These are phyloP conservation scores for Pluvialis apricaria DNA, from an alignment of 2,113 vertebrate species.

Conservation along the genomic window DNA sequence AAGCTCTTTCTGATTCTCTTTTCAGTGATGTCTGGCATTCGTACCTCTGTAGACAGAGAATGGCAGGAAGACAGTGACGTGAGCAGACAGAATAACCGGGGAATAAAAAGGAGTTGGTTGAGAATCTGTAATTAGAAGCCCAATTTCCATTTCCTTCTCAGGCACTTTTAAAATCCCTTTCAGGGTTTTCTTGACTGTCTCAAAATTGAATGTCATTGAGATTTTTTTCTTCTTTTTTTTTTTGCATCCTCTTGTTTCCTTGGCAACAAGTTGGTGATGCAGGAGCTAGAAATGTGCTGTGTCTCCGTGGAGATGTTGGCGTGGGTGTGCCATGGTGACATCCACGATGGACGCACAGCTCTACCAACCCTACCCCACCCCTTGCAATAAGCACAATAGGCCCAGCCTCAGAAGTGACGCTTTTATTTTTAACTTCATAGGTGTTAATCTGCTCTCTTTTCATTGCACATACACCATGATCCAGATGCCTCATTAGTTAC, in stretches of 20 bases:
- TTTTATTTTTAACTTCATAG: conserved; percentile 49
- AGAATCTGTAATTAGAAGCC: conserved; percentile 76
- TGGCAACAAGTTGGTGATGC: conserved; percentile 80
- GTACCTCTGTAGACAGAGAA: conserved; percentile 62
- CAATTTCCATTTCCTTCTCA: conserved; percentile 72
- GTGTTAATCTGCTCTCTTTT: conserved; percentile 36
- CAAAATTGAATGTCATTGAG: conserved; percentile 78
- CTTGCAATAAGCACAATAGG: conserved; percentile 20
- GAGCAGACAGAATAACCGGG: conserved; percentile 64
- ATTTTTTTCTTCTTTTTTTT: neutral
- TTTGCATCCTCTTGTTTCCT: conserved; percentile 77
- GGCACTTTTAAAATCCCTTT: conserved; percentile 70
- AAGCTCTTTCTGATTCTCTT: conserved; percentile 51
- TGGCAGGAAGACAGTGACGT: conserved; percentile 64
- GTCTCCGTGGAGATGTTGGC: conserved; percentile 75
- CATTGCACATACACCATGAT: conserved; percentile 26
- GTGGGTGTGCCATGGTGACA: conserved; percentile 71
- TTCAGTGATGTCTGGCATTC: conserved; percentile 44
- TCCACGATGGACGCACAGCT: conserved; percentile 52
- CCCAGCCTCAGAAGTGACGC: neutral
- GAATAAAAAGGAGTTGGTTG: conserved; percentile 65
- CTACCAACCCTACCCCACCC: conserved; percentile 42
- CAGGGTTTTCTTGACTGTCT: conserved; percentile 76
- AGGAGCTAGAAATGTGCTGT: conserved; percentile 73
- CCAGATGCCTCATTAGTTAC: conserved; percentile 10